Percentiles rank a stretch among this genome's conserved stretches.
Conservation (phyloP, 2,888 invertebrate genomes). For the Anaspis maculata region DNA sequence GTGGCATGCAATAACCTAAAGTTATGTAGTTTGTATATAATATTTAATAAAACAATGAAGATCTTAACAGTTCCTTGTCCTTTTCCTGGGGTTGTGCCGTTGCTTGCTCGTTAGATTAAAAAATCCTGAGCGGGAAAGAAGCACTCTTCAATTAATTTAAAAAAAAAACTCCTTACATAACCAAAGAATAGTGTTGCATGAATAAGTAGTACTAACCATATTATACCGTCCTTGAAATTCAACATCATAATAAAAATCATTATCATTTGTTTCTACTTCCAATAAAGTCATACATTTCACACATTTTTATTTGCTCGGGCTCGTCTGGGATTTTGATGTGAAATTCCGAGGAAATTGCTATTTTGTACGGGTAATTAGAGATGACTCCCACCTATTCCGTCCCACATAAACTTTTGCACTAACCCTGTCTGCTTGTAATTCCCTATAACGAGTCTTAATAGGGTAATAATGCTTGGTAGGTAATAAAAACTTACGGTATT, state of each 20-base stretch:
- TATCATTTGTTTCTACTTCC: neutral
- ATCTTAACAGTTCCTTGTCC: slow-evolving; percentile 15
- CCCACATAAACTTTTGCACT: no score
- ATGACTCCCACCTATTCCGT: slow-evolving; percentile 5
- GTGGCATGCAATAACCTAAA: slow-evolving; percentile 9
- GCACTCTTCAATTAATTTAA: no score
- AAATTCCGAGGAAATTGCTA: slow-evolving; percentile 17
- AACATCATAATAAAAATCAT: no score
- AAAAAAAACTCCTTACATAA: slow-evolving; percentile 13
- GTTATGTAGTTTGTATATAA: slow-evolving; percentile 15
- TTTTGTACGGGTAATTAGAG: slow-evolving; percentile 13
- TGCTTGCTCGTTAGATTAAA: no score
- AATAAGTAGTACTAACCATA: slow-evolving; percentile 15
- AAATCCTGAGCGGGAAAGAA: no score
- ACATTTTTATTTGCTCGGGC: slow-evolving; percentile 1
- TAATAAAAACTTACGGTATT: no score
- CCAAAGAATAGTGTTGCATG: slow-evolving; percentile 15
- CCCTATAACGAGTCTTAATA: no score
- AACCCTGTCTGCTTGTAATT: slow-evolving; percentile 6
- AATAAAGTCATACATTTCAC: neutral
- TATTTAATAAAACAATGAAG: slow-evolving; percentile 16
- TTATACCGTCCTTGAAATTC: slow-evolving; percentile 14
- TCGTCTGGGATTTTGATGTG: neutral
- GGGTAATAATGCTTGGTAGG: no score
- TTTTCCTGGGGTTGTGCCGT: slow-evolving; percentile 6